Base-by-base conservation (phyloP, 2,888 invertebrate species). In the Campaea margaritaria region DNA sequence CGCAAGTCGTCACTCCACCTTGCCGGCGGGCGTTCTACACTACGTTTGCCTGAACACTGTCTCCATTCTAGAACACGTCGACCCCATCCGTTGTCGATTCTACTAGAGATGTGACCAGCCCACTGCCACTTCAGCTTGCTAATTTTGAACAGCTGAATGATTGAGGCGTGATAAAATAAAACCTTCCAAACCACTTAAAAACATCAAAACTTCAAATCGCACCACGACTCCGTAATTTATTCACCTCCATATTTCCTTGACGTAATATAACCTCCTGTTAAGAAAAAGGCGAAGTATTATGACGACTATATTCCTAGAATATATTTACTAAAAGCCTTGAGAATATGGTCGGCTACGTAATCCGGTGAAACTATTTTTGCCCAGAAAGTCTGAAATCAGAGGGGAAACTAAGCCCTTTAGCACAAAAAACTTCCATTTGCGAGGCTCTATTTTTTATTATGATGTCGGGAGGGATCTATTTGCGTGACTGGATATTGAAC, bases 281-380 rank as follows among this genome's bases (percentile, higher is more conserved):
- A 13, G 21, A 39, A 46, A 50, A 43, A 42, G 44, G 36, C 31
- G 36, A 51, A 48, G 45, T 54, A 47, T 57, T 59, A 59, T 59
- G 68, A 57, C 68, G 71, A 66, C 65, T 64, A 67, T 65, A 49
- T 59, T 58, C 36, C 54, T 55, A 38, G 43, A 65, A 58, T 65
- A 55, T 65, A 65, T 62, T 45, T 57, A 62, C 62, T 60, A 34
- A 52, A 62, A 62, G 58, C 64, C 58, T 51, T 43, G 41, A 46
- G 55, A 63, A 49, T 61, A 70, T 66, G 68, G 67, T 66, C 67
- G 63, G 67, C 61, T 48, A 36, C 58, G 56, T 74, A 74, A 76
- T 74, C 75, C 70, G 51, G 4, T 59, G 58, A 64, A 72, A 72
- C 74, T 72, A 70, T 68, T 67, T 64, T 67, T 65, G 69, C 58